Evolutionary conservation across 2,888 invertebrate genomes (phyloP).

Genomic region (Hypselothyrea guttata): DNA sequence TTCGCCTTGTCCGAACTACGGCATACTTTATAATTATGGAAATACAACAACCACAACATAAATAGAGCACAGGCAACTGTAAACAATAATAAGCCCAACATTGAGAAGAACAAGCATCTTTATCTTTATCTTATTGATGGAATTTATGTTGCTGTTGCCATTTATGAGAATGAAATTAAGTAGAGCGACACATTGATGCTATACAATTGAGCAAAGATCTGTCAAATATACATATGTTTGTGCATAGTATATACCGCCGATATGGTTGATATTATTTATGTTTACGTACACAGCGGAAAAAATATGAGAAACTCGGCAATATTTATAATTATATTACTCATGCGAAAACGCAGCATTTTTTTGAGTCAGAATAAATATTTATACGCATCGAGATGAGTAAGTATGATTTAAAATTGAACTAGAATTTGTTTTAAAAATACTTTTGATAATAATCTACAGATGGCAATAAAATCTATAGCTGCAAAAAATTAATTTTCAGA

Average conservation of each 20-base stretch:
- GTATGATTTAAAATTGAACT: not conserved
- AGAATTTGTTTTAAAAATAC: not conserved
- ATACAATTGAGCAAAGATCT: slow-evolving; percentile 34
- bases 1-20: slow-evolving; percentile 67
- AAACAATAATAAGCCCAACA: slow-evolving; percentile 11
- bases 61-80: not conserved
- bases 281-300: too few relatives aligned
- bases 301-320: slow-evolving; percentile 15
- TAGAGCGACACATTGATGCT: slow-evolving; percentile 17
- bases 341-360: slow-evolving; percentile 10
- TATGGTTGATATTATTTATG: too few relatives aligned
- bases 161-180: slow-evolving; percentile 40
- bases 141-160: slow-evolving; percentile 36
- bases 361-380: not conserved
- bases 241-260: too few relatives aligned
- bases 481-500: too few relatives aligned
- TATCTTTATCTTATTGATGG: slow-evolving; percentile 59
- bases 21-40: slow-evolving; percentile 74
- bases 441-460: too few relatives aligned
- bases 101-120: slow-evolving; percentile 15
- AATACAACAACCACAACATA: slow-evolving; percentile 33
- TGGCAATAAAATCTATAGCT: too few relatives aligned
- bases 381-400: slow-evolving; percentile 11
- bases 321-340: slow-evolving; percentile 53
- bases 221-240: slow-evolving; percentile 30